A percentile compares a stretch with the other conserved stretches of the same genome.
phyloP scores from a whole-genome alignment of 2,888 invertebrate species.

The Scaptomyza polygonia region DNA sequence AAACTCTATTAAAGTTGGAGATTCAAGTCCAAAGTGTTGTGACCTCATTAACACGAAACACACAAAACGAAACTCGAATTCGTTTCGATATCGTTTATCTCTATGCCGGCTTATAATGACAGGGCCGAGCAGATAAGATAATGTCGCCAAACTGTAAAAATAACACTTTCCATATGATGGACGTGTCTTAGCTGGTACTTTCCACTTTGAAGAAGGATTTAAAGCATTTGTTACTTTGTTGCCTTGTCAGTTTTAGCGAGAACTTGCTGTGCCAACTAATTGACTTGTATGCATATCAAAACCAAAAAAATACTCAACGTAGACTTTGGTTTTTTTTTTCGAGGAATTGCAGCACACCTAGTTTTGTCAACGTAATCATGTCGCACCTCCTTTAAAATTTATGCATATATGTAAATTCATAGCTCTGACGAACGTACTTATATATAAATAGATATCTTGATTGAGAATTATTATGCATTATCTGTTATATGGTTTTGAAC shows the following conservation, averaged over 20 bases:
- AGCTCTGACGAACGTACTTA: too few species aligned
- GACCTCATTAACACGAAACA: constrained; percentile 64
- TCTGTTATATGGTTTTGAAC: too few species aligned
- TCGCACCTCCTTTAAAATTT: constrained; percentile 49
- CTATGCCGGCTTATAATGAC: constrained; percentile 64
- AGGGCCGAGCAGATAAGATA: constrained; percentile 70
- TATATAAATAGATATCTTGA: too few species aligned
- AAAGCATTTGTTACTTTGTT: background rate
- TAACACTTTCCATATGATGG: constrained; percentile 41
- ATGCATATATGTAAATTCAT: constrained; percentile 35
- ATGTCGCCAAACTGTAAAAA: constrained; percentile 33
- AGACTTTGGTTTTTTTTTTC: constrained; percentile 21
- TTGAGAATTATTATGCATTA: too few species aligned
- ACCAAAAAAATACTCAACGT: background rate
- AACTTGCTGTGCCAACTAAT: constrained; percentile 21
- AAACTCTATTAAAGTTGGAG: constrained; percentile 7
- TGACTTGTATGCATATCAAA: constrained; percentile 32
- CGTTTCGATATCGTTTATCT: constrained; percentile 51
- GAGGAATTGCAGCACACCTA: constrained; percentile 68
- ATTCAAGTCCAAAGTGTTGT: constrained; percentile 42
- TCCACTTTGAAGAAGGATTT: background rate
- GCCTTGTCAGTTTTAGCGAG: constrained; percentile 17
- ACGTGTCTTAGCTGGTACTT: constrained; percentile 25
- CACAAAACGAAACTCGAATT: constrained; percentile 16
- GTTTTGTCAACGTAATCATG: constrained; percentile 52